Evolutionary conservation across 92 coral and sea anemone genomes (phyloP), one percentile per base, ranked within the genome.

Genomic region (Chrysogorgia sp.): DNA sequence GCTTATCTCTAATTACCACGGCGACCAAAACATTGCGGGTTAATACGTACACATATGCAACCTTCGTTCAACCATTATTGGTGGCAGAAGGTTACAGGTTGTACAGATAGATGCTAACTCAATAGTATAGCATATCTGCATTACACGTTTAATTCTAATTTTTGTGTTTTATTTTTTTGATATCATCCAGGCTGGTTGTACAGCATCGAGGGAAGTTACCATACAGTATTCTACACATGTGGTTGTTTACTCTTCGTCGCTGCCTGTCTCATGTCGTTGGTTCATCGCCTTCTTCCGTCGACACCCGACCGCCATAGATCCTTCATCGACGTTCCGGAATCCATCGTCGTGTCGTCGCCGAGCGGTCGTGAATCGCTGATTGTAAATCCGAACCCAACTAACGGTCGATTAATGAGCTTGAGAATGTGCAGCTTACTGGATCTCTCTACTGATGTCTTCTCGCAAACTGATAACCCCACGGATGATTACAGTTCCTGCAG

Each of bases 151-250:
- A n/a, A n/a, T n/a, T n/a, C 41, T 35, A 47, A 15, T 47, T 12
- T 12, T 37, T 37, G 12, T 37, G 53, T 7, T 47, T 47, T 47
- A 7, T 47, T 47, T 2, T 47, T 47, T 47, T 29, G 17, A 23
- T 69, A 19, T 69, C 20, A 3, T 34, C 13, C 79, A 72, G 79
- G 65, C 32, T 72, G 64, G 79, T n/a, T 72, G 23, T 72, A 53
- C 26, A 52, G 29, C 0, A 28, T 23, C 22, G 55, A 64, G 1
- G 49, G 65, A 56, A 72, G 50, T 58, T 72, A 72, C 29, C 64
- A 72, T 21, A 58, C 41, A 23, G 45, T 58, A n/a, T 72, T 72
- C 37, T 30, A 31, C 50, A 30, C 28, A 12, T 72, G 79, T 34
- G 79, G 79, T 1, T 64, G 30, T 7, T 34, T 72, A 12, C 52